Base-by-base conservation (phyloP, 1,140 invertebrate species). In the Drosophila yakuba region DNA sequence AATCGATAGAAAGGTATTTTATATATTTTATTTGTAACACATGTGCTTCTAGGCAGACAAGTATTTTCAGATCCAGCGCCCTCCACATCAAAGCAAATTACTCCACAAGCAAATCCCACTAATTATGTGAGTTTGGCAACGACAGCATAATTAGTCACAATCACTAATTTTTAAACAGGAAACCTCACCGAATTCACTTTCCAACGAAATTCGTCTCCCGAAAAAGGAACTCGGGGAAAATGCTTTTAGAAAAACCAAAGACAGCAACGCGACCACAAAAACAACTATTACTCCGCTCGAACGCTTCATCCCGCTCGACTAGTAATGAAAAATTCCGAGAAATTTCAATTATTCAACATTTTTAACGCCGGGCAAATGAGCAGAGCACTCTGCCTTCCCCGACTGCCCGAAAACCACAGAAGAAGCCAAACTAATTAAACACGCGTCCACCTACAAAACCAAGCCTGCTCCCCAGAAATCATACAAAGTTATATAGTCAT, bases 301-400 rank as follows among this genome's bases (percentile, higher is more conserved):
- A 54, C 55, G 68, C 50, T 20, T 10, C 39, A 56, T 41, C 39
- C 38, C 56, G 58, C 51, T 45, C 58, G 60, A 78, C 48, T 73
- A 88, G 75, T 64, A 75, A 84, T 85, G 78, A 77, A 89, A 71
- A 88, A 80, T 88, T 88, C 84, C 51, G 47, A 74, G 84, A 88
- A 88, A 84, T 88, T 88, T 89, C 82, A 89, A 88, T 89, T 88
- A 88, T 88, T 88, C 84, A 88, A 88, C 80, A 88, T 88, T 89
- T 89, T 89, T 88, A 89, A 88, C 83, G 83, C 83, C 83, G 83
- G 66, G 83, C 66, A 88, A 88, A 83, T 82, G 74, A 62, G 79
- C 58, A 50, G 41, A 63, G 32, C 32, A 64, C 69, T 50, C 54
- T 35, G 45, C 45, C 54, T 45, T 45, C 23, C 54, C 51, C n/a